Percentiles rank a stretch among this genome's conserved stretches.
Conservation (phyloP, 2,888 invertebrate genomes). For the Drosophila pseudotakahashii region DNA sequence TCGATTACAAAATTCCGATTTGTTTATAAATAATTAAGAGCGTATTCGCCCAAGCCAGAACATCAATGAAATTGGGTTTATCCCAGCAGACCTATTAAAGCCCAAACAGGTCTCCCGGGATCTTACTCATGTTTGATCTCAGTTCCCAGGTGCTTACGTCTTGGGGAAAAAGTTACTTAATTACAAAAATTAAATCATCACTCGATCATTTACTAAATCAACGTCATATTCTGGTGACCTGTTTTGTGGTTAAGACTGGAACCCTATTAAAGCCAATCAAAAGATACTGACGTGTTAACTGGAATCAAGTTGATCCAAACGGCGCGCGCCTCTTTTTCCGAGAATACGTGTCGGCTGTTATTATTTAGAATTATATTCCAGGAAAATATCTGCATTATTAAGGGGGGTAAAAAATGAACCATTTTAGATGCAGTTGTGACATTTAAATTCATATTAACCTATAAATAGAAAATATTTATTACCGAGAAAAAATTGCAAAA, state of each 20-base stretch:
- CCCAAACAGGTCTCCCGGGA: constrained; percentile 17
- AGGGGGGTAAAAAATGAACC: neutral
- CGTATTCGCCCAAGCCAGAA: constrained; percentile 15
- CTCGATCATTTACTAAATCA: neutral
- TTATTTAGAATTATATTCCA: constrained; percentile 5
- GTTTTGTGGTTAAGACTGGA: constrained; percentile 26
- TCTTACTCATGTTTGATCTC: constrained; percentile 34
- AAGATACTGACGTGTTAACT: constrained; percentile 36
- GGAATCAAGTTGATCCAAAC: constrained; percentile 3
- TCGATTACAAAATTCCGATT: constrained; percentile 40
- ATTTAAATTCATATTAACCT: neutral
- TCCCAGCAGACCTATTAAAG: constrained; percentile 29
- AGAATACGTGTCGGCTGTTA: constrained; percentile 7
- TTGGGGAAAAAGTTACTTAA: constrained; percentile 40
- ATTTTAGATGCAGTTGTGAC: neutral
- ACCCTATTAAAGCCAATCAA: neutral
- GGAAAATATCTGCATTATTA: constrained; percentile 11
- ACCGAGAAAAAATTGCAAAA: neutral
- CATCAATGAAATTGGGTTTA: constrained; percentile 44
- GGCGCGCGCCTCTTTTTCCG: constrained; percentile 27
- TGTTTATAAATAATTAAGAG: constrained; percentile 39
- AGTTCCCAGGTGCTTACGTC: constrained; percentile 36
- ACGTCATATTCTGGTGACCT: constrained; percentile 33
- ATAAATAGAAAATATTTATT: neutral
- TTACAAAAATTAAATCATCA: constrained; percentile 17